Conservation (phyloP, 1,140 invertebrate species). For the Eriosoma lanigerum region DNA sequence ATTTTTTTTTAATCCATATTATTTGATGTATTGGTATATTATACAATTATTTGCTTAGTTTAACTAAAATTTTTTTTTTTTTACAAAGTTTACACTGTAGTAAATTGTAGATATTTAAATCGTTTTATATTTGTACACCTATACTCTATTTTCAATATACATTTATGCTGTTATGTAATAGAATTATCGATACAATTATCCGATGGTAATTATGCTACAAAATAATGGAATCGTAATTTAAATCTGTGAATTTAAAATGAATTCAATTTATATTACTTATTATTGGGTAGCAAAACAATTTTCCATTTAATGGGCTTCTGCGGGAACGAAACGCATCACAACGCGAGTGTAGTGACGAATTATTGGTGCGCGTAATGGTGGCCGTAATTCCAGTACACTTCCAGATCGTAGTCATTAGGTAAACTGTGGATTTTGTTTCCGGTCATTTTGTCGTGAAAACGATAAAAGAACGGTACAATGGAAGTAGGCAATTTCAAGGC, state of each 20-base stretch:
- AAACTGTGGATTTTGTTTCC: slow-evolving; percentile 28
- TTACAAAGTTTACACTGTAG: no score
- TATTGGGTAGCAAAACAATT: not conserved
- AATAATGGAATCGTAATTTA: not conserved
- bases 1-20: no score
- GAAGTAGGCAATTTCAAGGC: slow-evolving; percentile 8
- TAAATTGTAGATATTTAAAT: no score
- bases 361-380: slow-evolving; percentile 5
- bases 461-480: not conserved
- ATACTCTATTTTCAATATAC: no score
- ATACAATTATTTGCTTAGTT: no score
- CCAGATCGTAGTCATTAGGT: slow-evolving; percentile 11
- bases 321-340: not conserved
- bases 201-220: no score
- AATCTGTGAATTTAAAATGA: not conserved
- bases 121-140: no score
- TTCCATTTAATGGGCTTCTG: not conserved
- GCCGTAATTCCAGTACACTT: not conserved
- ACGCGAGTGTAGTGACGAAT: not conserved
- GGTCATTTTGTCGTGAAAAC: slow-evolving; percentile 18
- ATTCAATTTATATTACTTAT: not conserved
- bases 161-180: no score
- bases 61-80: no score
- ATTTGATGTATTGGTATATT: no score
- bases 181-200: no score